Evolutionary conservation across 2,797 vertebrate species (phyloP).

Genomic region (Rhinogobio ventralis): DNA sequence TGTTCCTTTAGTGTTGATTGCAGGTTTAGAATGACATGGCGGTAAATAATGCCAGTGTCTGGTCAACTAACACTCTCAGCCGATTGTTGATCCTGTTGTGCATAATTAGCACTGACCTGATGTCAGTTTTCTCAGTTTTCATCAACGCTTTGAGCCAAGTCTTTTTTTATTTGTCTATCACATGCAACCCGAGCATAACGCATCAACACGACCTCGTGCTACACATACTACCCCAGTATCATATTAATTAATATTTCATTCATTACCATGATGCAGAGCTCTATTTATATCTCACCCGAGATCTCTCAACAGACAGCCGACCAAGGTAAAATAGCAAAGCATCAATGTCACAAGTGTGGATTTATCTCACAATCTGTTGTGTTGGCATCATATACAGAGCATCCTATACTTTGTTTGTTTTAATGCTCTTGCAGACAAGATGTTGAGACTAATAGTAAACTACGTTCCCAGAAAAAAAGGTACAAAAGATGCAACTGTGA

Average conservation of each 20-base stretch:
- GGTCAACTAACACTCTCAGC: background rate
- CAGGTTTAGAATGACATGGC: background rate
- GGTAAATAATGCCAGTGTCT: background rate
- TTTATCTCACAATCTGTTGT: constrained; percentile 54
- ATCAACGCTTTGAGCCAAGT: background rate
- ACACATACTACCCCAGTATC: background rate
- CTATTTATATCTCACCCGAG: constrained; percentile 30
- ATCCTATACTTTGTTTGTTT: background rate
- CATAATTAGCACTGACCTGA: background rate
- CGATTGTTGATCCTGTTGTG: background rate
- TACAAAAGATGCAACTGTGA: background rate
- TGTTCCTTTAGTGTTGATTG: background rate
- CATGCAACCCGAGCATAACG: background rate
- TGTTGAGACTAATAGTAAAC: background rate
- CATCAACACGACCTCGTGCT: background rate
- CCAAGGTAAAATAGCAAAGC: constrained; percentile 33
- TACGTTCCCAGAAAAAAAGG: background rate
- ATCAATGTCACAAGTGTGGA: constrained; percentile 43
- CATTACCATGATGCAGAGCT: constrained; percentile 23
- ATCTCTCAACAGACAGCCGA: background rate
- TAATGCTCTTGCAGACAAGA: background rate
- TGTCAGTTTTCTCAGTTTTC: background rate
- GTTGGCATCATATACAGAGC: background rate
- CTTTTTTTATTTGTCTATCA: background rate
- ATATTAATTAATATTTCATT: constrained; percentile 44